Percentiles rank a stretch among this genome's conserved stretches.
Conservation (phyloP, 1,140 invertebrate species). For the Aphelinus certus region DNA sequence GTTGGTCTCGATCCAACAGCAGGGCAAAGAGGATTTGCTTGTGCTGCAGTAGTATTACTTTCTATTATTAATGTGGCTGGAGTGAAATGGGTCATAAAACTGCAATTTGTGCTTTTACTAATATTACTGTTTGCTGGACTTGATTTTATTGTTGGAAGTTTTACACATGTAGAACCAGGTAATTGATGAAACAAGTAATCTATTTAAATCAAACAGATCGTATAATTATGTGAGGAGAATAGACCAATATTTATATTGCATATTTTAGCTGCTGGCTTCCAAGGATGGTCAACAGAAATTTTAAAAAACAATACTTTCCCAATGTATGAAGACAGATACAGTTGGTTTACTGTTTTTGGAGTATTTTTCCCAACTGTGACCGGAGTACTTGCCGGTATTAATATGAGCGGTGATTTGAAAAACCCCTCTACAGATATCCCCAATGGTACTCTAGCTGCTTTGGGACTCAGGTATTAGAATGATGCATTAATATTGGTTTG, state of each 20-base stretch:
- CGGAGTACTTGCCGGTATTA: constrained; percentile 94
- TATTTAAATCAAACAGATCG: too few relatives aligned
- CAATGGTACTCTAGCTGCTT: constrained; percentile 90
- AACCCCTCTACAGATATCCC: constrained; percentile 93
- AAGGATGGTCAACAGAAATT: constrained; percentile 83
- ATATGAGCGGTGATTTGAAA: constrained; percentile 96
- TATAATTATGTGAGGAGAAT: too few relatives aligned
- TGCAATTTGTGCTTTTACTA: constrained; percentile 86
- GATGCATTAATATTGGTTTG: too few relatives aligned
- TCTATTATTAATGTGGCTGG: constrained; percentile 90
- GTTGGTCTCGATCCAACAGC: constrained; percentile 78
- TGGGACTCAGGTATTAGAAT: constrained; percentile 77
- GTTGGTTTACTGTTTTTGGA: constrained; percentile 92
- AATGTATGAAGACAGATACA: constrained; percentile 80
- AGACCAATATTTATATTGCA: not conserved
- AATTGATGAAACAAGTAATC: constrained; percentile 37
- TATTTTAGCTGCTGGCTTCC: constrained; percentile 78
- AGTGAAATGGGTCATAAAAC: constrained; percentile 92
- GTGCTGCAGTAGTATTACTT: constrained; percentile 81
- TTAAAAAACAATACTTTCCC: constrained; percentile 86
- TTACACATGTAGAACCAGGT: constrained; percentile 76
- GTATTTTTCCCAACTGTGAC: constrained; percentile 96
- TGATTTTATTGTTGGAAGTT: constrained; percentile 90
- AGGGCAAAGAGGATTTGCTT: constrained; percentile 83
- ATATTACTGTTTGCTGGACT: constrained; percentile 85